Evolutionary conservation across 1,140 invertebrate genomes (phyloP), one percentile per base, ranked within the genome.

Genomic region (Bursaphelenchus mucronatus): DNA sequence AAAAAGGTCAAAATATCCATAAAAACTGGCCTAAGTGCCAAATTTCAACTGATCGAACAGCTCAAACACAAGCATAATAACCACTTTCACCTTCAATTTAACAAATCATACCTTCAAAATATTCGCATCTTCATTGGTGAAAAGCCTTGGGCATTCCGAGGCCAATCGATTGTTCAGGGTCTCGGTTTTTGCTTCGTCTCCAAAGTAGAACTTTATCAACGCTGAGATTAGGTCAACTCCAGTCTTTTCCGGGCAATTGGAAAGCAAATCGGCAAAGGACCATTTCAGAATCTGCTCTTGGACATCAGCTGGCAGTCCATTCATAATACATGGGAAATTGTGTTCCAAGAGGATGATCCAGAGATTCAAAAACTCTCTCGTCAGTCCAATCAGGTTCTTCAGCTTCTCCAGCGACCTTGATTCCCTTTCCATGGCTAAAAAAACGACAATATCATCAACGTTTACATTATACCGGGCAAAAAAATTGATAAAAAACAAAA

Each of bases 261-360:
- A 83, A 51, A 94, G 86, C 39, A 97, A 83, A 81, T 94, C 90
- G 71, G 90, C 87, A 76, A 89, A 90, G 55, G 86, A 87, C 43
- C 87, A 85, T 2, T 83, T 83, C 44, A 84, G 81, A 67, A 89
- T 82, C 68, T 87, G 85, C 76, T 85, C 85, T 57, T 87, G 84
- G 64, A 87, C 83, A 66, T 89, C 87, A 46, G 85, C 86, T 8
- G 91, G 74, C 30, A 81, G 71, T 52, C 63, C 57, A 8, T 79
- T 73, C 10, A 83, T 87, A 53, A 97, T 86, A 40, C 88, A 85
- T 77, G 93, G 89, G 77, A 97, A 89, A 78, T 94, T 89, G 82
- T 97, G 92, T 77, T 95, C 91, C 76, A 88, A 90, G 0, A 97
- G 82, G 47, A 97, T 88, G 78, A 90, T 90, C 91, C 92, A 94